These are phyloP conservation scores for Mesorhabditis belari DNA, from an alignment of 2,888 invertebrate genomes.

Conservation along the genomic window DNA sequence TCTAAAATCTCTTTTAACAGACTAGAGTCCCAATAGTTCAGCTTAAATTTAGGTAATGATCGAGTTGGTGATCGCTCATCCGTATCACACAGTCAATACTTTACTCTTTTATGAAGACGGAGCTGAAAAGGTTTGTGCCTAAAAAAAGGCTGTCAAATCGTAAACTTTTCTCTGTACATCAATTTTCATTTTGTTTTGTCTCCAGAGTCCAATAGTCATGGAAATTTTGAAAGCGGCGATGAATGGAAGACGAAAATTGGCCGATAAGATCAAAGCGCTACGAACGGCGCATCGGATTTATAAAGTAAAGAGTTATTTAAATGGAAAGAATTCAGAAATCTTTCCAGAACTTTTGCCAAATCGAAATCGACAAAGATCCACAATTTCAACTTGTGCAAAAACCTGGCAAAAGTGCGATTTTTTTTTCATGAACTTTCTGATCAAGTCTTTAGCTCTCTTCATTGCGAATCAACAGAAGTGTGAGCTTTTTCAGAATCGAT, in stretches of 20 bases:
- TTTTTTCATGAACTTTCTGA: too few species aligned
- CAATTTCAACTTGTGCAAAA: too few species aligned
- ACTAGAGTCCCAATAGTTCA: too few species aligned
- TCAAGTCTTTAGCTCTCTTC: background rate
- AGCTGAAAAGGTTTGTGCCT: background rate
- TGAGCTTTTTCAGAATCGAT: background rate
- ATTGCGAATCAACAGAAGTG: background rate
- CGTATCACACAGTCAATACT: constrained; percentile 23
- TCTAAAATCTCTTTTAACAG: too few species aligned
- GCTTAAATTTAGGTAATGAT: constrained; percentile 14
- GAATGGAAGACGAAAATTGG: background rate
- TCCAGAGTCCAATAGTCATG: background rate
- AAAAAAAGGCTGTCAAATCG: background rate
- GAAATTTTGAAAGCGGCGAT: background rate
- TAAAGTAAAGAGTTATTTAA: background rate
- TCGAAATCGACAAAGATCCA: background rate
- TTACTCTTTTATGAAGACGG: constrained; percentile 23
- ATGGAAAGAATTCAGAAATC: too few species aligned
- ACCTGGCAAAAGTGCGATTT: background rate
- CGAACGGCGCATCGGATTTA: background rate
- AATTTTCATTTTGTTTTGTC: too few species aligned
- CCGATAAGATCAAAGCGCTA: background rate
- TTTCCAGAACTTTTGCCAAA: background rate
- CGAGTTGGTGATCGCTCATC: constrained; percentile 23
- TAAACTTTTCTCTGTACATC: too few species aligned